These are phyloP conservation scores for Trichopria drosophilae DNA, from an alignment of 2,888 invertebrate species.

Conservation along the genomic window DNA sequence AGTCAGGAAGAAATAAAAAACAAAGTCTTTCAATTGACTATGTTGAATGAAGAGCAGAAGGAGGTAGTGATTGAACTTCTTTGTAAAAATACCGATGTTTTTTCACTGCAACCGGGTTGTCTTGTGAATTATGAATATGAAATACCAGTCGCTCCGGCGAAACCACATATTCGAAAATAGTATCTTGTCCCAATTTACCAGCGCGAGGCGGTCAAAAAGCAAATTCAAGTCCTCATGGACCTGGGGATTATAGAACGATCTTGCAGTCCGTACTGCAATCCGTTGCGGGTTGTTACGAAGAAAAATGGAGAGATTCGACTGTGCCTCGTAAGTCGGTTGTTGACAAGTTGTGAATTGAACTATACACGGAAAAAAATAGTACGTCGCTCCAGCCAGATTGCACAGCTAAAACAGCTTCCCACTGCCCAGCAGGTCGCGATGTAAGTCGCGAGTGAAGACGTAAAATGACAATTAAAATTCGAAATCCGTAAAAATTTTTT, in stretches of 20 bases:
- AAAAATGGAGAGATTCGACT: constrained; percentile 1
- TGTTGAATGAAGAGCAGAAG: too few species aligned
- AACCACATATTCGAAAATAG: not conserved
- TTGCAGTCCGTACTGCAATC: constrained; percentile 40
- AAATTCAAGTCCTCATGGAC: not conserved
- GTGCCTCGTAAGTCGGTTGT: constrained; percentile 1
- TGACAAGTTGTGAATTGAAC: not conserved
- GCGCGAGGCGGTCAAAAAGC: not conserved
- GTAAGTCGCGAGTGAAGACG: too few species aligned
- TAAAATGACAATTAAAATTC: too few species aligned
- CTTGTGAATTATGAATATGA: not conserved
- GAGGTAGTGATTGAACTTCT: not conserved
- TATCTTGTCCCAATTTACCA: not conserved
- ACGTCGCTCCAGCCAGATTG: too few species aligned
- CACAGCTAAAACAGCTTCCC: too few species aligned
- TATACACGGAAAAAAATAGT: too few species aligned
- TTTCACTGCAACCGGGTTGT: not conserved
- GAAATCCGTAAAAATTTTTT: too few species aligned
- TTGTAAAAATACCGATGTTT: not conserved
- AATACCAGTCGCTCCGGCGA: too few species aligned
- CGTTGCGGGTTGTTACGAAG: constrained; percentile 19
- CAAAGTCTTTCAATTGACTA: too few species aligned
- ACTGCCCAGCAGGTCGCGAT: too few species aligned
- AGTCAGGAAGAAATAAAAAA: too few species aligned
- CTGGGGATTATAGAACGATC: constrained; percentile 42